Base-by-base conservation (phyloP, 2,797 vertebrate species). In the Eulemur mongoz region DNA sequence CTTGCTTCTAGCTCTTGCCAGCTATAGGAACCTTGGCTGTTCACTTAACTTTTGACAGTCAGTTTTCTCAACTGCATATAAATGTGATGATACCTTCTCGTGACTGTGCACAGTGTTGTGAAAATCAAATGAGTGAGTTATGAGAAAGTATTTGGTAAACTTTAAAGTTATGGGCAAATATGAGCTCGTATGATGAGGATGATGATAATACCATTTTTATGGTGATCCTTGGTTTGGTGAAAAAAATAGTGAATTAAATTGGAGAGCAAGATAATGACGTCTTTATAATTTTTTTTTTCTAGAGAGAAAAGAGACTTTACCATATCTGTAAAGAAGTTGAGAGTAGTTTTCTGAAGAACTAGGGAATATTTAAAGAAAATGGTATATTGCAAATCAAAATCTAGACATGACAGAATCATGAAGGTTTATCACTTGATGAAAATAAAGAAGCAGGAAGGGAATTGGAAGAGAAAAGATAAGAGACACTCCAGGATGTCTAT, bases 21-120 rank as follows among this genome's bases (percentile, higher is more conserved):
- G n/a, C 35, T 50, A 0, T 54, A 67, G 35, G 40, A 73, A 65
- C 0, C 2, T 12, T 89, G 83, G 80, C 54, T 78, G 48, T 67
- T 82, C 79, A 40, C 35, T 84, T 90, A 65, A 86, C 87, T 93
- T 95, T 65, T 80, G 75, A 94, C 13, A 92, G 73, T 32, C 52
- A 8, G 20, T 87, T 92, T 78, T 67, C 57, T 81, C n/a, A 83
- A 35, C 63, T 67, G 85, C 65, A 45, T 69, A 22, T 69, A 80
- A 61, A 35, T 89, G 40, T 43, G 73, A 59, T 48, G 43, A 45
- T 57, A 35, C 27, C n/a, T 80, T 93, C 27, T 95, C 17, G 38
- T 63, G 32, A 69, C 43, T 52, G 3, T 81, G 72, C 1, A 0
- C 5, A 20, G 20, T 81, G 5, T 70, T 76, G 69, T 35, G 75